Evolutionary conservation across 2,113 vertebrate species (phyloP).

Genomic region (Sturnira hondurensis): DNA sequence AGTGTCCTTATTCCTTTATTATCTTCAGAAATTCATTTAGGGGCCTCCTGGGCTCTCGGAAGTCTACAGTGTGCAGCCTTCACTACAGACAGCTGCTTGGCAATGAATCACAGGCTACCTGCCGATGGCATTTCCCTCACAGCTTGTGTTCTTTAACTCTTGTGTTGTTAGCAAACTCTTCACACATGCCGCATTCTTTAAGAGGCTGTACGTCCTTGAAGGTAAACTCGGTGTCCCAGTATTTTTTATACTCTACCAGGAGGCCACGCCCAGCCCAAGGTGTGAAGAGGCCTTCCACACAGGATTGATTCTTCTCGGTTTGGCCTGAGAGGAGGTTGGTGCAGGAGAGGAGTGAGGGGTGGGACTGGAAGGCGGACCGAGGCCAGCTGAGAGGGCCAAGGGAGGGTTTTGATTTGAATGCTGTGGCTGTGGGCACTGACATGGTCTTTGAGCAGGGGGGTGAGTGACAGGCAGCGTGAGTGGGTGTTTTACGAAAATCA

Average conservation of each 20-base stretch:
- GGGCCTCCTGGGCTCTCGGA: neutral
- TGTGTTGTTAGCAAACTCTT: neutral
- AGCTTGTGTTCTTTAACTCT: neutral
- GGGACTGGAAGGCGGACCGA: neutral
- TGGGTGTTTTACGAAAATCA: neutral
- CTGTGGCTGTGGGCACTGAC: neutral
- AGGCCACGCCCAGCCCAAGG: neutral
- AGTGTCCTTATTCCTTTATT: neutral
- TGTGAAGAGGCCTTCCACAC: neutral
- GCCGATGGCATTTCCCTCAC: neutral
- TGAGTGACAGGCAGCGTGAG: neutral
- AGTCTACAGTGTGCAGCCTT: neutral
- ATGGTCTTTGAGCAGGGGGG: neutral
- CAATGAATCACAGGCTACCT: neutral
- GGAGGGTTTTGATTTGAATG: neutral
- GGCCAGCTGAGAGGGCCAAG: neutral
- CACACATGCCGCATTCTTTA: neutral
- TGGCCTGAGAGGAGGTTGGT: neutral
- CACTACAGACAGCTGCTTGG: neutral
- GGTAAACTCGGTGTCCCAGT: neutral
- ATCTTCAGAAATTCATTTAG: neutral
- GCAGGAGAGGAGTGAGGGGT: neutral
- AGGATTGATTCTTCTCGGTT: neutral
- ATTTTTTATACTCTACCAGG: neutral
- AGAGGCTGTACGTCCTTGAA: constrained; percentile 7